A percentile compares a stretch with the other conserved stretches of the same genome.
phyloP scores from a whole-genome alignment of 1,140 invertebrate species.

The Schlechtendalia chinensis region DNA sequence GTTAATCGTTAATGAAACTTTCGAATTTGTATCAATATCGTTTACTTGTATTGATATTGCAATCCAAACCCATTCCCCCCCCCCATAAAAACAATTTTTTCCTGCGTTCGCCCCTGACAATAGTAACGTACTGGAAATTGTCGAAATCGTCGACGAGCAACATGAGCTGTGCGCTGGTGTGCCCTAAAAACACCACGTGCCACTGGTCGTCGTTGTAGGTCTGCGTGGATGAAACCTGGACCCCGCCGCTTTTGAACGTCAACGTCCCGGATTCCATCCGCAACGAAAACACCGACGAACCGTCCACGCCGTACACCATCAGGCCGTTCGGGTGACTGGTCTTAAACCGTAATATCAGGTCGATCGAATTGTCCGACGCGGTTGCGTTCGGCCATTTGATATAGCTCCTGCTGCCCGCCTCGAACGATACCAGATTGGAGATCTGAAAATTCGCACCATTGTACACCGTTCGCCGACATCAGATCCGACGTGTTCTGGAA shows the following conservation, averaged over 20 bases:
- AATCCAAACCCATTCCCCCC: too few species aligned
- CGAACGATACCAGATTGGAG: slow-evolving; percentile 65
- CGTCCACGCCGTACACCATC: slow-evolving; percentile 71
- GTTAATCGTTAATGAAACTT: too few species aligned
- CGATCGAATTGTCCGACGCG: slow-evolving; percentile 60
- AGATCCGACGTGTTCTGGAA: too few species aligned
- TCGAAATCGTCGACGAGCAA: slow-evolving; percentile 81
- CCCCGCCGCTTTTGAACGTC: slow-evolving; percentile 68
- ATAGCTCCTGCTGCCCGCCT: slow-evolving; percentile 63
- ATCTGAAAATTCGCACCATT: slow-evolving; percentile 57
- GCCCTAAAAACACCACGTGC: slow-evolving; percentile 87
- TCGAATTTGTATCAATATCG: too few species aligned
- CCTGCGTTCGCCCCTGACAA: too few species aligned
- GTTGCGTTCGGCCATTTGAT: slow-evolving; percentile 59
- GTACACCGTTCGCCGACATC: too few species aligned
- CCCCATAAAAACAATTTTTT: too few species aligned
- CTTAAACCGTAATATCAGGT: slow-evolving; percentile 87
- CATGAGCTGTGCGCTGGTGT: slow-evolving; percentile 57
- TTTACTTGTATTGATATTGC: too few species aligned
- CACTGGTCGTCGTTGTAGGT: slow-evolving; percentile 85
- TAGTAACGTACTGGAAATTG: slow-evolving; percentile 64
- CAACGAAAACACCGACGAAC: slow-evolving; percentile 66
- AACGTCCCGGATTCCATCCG: slow-evolving; percentile 69
- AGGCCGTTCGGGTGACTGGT: slow-evolving; percentile 75
- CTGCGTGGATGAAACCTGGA: slow-evolving; percentile 62